Evolutionary conservation across 2,888 invertebrate genomes (phyloP), one percentile per base, ranked within the genome.

Genomic region (Yponomeuta sedellus): DNA sequence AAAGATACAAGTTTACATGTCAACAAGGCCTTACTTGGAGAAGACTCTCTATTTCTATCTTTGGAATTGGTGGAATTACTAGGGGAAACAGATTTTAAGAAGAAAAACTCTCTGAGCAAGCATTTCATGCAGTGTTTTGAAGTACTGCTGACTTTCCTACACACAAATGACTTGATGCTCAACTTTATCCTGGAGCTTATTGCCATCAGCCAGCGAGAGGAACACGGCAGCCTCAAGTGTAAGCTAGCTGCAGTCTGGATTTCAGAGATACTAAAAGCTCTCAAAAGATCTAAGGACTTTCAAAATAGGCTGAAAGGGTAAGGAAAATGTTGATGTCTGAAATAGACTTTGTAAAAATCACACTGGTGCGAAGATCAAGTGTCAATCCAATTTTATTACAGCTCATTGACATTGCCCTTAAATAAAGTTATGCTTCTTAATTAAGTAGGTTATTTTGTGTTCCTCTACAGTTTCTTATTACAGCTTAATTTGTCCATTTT

Each of bases 191-290:
- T 88, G 69, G 85, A 83, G 65, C 78, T 93, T 12, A 78, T 92
- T 28, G 77, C 83, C 68, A 72, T 92, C 61, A 83, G 90, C 25
- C 78, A 89, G 69, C 74, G 76, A 66, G 75, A 76, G 66, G 74
- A 80, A 63, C 76, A 76, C 65, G 74, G 74, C 34, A 69, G 72
- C 10, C 72, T 79, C 20, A 91, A 77, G 75, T 77, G 84, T 58
- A 73, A 78, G 10, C 76, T 92, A 22, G 91, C 92, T 70, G 88
- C 92, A n/a, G 76, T 92, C 39, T 93, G 93, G 93, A 78, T 92
- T 22, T 86, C 85, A 65, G 83, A 92, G 72, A 90, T 93, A 70
- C 79, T 89, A 61, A 77, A 78, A 66, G 86, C 91, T 68, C 78
- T 86, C 34, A 73, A 82, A 62, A 92, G 86, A 76, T 81, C 86